Evolutionary conservation across 1,140 invertebrate species (phyloP).

Genomic region (Heterodera schachtii): DNA sequence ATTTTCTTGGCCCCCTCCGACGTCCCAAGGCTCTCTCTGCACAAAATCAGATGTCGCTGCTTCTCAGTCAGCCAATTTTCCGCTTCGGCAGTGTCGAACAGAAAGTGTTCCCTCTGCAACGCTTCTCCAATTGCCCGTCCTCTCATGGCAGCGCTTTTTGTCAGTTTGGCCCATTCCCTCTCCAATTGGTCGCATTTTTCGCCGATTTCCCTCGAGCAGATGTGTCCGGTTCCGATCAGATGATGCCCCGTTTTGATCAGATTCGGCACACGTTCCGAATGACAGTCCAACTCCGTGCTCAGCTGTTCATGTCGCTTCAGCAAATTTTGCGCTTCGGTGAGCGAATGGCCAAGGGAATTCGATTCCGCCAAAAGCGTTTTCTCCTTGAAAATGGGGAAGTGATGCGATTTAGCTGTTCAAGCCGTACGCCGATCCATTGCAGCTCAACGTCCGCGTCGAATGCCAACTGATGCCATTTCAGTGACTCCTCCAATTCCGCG

Average conservation of each 20-base stretch:
- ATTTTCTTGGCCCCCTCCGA: conserved; percentile 85
- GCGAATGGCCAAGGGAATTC: conserved; percentile 73
- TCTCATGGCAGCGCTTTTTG: conserved; percentile 44
- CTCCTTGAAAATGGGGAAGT: conserved; percentile 70
- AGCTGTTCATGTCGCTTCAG: conserved; percentile 90
- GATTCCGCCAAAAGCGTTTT: conserved; percentile 80
- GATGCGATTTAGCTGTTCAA: neutral
- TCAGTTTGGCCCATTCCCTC: conserved; percentile 46
- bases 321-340: conserved; percentile 86
- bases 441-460: conserved; percentile 90
- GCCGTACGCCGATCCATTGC: conserved; percentile 80
- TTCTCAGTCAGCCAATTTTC: conserved; percentile 80
- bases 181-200: conserved; percentile 69
- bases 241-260: conserved; percentile 76
- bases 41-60: conserved; percentile 71
- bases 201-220: conserved; percentile 75
- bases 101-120: conserved; percentile 60
- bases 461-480: conserved; percentile 87
- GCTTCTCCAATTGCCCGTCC: conserved; percentile 42
- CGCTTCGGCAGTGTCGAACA: conserved; percentile 81
- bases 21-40: conserved; percentile 82
- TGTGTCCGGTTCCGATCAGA: conserved; percentile 75
- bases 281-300: conserved; percentile 80
- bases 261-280: conserved; percentile 79
- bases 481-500: conserved; percentile 81